Conservation (phyloP, 2,113 vertebrate species). For the Elephas maximus region DNA sequence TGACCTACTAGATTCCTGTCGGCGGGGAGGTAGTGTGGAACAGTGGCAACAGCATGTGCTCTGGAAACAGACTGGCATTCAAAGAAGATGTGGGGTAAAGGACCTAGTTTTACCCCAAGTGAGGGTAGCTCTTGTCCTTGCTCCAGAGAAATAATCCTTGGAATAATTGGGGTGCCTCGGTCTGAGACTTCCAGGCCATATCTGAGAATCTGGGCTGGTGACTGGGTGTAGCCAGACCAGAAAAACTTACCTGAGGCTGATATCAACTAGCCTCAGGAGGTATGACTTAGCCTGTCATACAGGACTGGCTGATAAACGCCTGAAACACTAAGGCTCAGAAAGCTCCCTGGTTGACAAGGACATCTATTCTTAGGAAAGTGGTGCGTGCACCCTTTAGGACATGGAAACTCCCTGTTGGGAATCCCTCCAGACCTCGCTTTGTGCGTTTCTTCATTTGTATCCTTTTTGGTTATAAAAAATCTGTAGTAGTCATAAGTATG, state of each 20-base stretch:
- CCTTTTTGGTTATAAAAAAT: background rate
- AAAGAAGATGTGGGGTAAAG: background rate
- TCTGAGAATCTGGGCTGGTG: background rate
- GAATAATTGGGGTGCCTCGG: background rate
- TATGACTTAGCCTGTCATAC: background rate
- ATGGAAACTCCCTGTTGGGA: background rate
- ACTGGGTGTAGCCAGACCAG: background rate
- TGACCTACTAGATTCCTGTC: background rate
- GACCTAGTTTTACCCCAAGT: background rate
- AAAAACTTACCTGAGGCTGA: background rate
- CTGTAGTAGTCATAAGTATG: background rate
- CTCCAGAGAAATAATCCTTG: background rate
- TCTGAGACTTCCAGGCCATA: background rate
- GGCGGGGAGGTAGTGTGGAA: background rate
- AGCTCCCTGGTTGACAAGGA: background rate
- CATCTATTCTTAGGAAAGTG: background rate
- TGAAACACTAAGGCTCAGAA: background rate
- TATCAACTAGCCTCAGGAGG: background rate
- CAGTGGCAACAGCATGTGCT: background rate
- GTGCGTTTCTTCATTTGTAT: background rate
- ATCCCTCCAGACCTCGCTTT: background rate
- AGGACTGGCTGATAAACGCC: background rate
- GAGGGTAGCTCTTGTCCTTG: background rate
- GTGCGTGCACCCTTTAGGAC: background rate
- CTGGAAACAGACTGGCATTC: background rate